Evolutionary conservation across 2,113 vertebrate species (phyloP), one percentile per base, ranked within the genome.

Genomic region (Sander lucioperca): DNA sequence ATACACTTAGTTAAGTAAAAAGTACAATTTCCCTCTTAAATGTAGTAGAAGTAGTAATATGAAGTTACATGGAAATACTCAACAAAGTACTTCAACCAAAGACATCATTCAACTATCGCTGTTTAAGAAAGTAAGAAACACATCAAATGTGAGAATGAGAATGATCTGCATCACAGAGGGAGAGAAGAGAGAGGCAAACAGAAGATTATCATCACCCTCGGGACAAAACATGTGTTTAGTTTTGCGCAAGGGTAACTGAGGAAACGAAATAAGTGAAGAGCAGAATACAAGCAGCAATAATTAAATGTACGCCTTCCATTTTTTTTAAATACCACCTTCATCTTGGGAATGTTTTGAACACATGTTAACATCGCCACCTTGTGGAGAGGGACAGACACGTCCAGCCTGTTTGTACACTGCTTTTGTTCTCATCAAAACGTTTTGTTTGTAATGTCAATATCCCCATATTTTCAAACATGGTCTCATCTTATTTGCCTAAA

Each of bases 341-440:
- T 43, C n/a, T 69, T 13, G 21, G 58, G 53, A 15, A 27, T 27
- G 6, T 39, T 71, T 50, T 33, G 25, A 12, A 25, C 10, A 53
- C 59, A 51, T 57, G 43, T 65, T 25, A 65, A 77, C 61, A 77
- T 53, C 3, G 74, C 85, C 88, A 88, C 67, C 85, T 85, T 67
- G 88, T 90, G 88, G 87, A 76, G 12, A 48, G 3, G 48, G 11
- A 65, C 21, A 18, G 16, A 48, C 12, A 33, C 25, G 14, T 36
- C 36, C 53, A 10, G 18, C 9, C n/a, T 4, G 19, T 58, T 21
- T n/a, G 5, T 50, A 8, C 21, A 39, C 63, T 4, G 56, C 27
- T 68, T 86, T 80, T 82, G 19, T 77, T 74, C 62, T 30, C 10
- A 63, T 62, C 68, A 54, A 39, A 54, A 61, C n/a, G 50, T 21